A percentile compares a stretch with the other conserved stretches of the same genome.
Conservation (phyloP, 2,888 invertebrate species). For the Panopea generosa region DNA sequence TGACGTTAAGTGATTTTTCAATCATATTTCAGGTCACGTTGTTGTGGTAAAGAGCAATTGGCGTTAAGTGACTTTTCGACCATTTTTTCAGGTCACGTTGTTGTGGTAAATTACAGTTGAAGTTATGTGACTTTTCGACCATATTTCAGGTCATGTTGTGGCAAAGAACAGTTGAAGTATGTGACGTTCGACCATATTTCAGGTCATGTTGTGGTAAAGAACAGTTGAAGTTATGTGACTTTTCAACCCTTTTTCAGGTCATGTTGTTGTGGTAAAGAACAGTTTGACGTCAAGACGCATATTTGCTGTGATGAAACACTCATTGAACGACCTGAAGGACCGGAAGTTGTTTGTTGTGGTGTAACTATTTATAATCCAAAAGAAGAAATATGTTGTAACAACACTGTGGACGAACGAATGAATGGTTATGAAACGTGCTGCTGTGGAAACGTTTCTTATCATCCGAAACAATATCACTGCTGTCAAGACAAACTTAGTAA, state of each 20-base stretch:
- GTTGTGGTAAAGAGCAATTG: too few species aligned
- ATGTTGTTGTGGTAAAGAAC: slow-evolving; percentile 51
- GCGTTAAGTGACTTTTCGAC: too few species aligned
- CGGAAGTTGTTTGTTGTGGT: slow-evolving; percentile 45
- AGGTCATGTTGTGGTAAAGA: too few species aligned
- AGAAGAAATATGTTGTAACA: slow-evolving; percentile 43
- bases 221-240: too few species aligned
- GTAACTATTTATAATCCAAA: slow-evolving; percentile 19
- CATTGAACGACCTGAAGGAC: slow-evolving; percentile 21
- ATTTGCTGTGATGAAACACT: slow-evolving; percentile 49
- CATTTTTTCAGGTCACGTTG: too few species aligned
- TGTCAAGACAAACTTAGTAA: slow-evolving; percentile 44
- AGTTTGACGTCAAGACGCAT: slow-evolving; percentile 35
- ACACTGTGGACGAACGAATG: slow-evolving; percentile 19
- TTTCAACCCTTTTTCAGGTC: slow-evolving; percentile 20
- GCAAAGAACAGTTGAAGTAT: too few species aligned
- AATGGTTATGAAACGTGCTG: slow-evolving; percentile 46
- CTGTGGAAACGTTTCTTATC: slow-evolving; percentile 29
- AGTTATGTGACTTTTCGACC: too few species aligned
- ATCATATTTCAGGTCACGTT: too few species aligned
- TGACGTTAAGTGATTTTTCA: too few species aligned
- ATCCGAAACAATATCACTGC: slow-evolving; percentile 22
- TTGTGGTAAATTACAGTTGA: too few species aligned
- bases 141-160: too few species aligned
- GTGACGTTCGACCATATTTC: too few species aligned